phyloP scores from a whole-genome alignment of 2,797 vertebrate genomes.

The Siniperca obscura region DNA sequence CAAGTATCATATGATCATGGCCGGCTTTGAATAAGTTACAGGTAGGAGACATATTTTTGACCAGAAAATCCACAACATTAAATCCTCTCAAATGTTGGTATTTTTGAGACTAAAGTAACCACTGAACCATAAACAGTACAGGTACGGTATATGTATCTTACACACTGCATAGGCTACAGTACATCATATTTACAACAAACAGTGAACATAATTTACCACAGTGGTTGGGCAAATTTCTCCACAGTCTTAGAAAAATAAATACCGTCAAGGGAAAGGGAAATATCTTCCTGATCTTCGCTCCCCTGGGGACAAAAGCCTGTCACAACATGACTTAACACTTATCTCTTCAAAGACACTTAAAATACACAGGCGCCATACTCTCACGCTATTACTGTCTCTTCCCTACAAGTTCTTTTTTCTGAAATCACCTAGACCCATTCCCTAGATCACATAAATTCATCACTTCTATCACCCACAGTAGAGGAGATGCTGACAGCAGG shows the following conservation, averaged over 20 bases:
- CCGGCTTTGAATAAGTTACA: too few relatives aligned
- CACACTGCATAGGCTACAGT: neutral
- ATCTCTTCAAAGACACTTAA: conserved; percentile 56
- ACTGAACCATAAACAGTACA: neutral
- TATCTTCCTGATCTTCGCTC: conserved; percentile 39
- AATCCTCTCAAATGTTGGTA: neutral
- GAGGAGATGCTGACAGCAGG: conserved; percentile 42
- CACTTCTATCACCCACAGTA: conserved; percentile 28
- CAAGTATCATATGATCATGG: neutral
- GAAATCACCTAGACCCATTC: conserved; percentile 4
- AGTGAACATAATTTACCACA: conserved; percentile 2
- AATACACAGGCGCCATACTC: conserved; percentile 58
- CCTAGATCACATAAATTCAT: conserved; percentile 22
- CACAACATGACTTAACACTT: conserved; percentile 58
- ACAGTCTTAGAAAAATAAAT: conserved; percentile 30
- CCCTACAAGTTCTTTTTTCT: conserved; percentile 24
- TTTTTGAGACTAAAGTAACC: neutral
- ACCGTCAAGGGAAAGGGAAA: conserved; percentile 5
- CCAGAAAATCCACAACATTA: neutral
- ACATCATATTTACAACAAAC: conserved; percentile 24
- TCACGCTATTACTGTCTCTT: conserved; percentile 57
- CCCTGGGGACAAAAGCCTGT: conserved; percentile 62
- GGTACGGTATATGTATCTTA: neutral
- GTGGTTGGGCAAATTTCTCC: conserved; percentile 34
- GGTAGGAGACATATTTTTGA: too few relatives aligned